Evolutionary conservation across 2,113 vertebrate species (phyloP), one percentile per base, ranked within the genome.

Genomic region (Scomber scombrus): DNA sequence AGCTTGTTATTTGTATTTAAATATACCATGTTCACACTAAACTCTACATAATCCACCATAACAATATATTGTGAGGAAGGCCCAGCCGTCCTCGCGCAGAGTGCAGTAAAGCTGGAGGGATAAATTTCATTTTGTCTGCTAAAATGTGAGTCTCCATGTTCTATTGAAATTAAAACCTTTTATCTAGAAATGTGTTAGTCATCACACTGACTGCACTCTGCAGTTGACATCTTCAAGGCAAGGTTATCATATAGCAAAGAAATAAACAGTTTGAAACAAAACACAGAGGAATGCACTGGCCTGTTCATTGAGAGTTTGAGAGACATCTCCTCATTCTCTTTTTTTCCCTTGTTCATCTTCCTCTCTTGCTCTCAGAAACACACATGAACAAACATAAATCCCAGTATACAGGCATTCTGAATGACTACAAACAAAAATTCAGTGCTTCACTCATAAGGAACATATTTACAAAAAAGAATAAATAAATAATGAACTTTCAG

Each of bases 171-270:
- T 12, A 62, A 74, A 29, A 49, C 60, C 14, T 51, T 80, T 62
- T 45, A 46, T 80, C 73, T 76, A 68, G 50, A 68, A 63, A 86
- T 81, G 78, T 85, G 78, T 75, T 56, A 63, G 47, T 86, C 77
- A 60, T 87, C 74, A 84, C 68, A 71, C 61, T 78, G 75, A 86
- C 84, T 90, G 89, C 89, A 87, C 54, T 88, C 86, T 92, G 89
- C 84, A 94, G 78, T 87, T 88, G 85, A 92, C 89, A 80, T 92
- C 68, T 79, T 93, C 93, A 95, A 94, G 94, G 93, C 92, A 94
- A 93, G 74, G 84, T 91, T 91, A 81, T 87, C 86, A 89, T 74
- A 85, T 61, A 93, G 76, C 88, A 95, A 87, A 92, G 75, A 87
- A 89, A 90, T 55, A 83, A 77, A 91, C 64, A 89, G 56, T 79